Percentiles rank a stretch among this genome's conserved stretches.
Evolutionary conservation across 2,888 invertebrate genomes (phyloP).

Genomic region (Pilophorus perplexus): DNA sequence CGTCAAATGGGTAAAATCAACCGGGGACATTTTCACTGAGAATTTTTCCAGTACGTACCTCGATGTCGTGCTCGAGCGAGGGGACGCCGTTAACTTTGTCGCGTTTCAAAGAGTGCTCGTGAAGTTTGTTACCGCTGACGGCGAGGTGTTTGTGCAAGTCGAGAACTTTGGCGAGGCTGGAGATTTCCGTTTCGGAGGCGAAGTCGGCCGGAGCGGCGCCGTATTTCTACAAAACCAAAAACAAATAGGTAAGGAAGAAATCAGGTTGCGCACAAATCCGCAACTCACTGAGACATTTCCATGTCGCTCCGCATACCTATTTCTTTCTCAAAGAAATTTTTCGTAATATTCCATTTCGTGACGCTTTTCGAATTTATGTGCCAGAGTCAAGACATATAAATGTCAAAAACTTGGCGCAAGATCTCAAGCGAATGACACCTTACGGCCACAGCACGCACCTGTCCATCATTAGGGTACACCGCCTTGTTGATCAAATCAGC

Average conservation of each 20-base stretch:
- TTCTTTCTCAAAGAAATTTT: no score
- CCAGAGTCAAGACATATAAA: no score
- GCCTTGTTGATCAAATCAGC: constrained; percentile 47
- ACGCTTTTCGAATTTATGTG: no score
- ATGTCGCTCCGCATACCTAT: no score
- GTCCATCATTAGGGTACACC: no score
- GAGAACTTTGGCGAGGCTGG: constrained; percentile 69
- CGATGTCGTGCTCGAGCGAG: constrained; percentile 62
- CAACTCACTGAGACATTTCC: no score
- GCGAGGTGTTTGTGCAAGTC: constrained; percentile 70
- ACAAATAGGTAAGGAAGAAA: neutral
- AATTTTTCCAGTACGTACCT: constrained; percentile 52
- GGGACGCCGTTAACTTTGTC: no score
- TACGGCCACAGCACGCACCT: no score
- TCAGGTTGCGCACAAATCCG: no score
- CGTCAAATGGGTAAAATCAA: neutral
- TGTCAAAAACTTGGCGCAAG: no score
- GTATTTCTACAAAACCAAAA: constrained; percentile 8
- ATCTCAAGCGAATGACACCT: no score
- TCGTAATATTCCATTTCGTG: no score
- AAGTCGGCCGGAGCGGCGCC: constrained; percentile 5
- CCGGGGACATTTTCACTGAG: neutral
- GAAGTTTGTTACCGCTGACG: constrained; percentile 65
- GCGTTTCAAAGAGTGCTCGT: constrained; percentile 51
- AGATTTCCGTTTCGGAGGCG: constrained; percentile 57